Base-by-base conservation (phyloP, 2,888 invertebrate species). In the Thyatira batis region DNA sequence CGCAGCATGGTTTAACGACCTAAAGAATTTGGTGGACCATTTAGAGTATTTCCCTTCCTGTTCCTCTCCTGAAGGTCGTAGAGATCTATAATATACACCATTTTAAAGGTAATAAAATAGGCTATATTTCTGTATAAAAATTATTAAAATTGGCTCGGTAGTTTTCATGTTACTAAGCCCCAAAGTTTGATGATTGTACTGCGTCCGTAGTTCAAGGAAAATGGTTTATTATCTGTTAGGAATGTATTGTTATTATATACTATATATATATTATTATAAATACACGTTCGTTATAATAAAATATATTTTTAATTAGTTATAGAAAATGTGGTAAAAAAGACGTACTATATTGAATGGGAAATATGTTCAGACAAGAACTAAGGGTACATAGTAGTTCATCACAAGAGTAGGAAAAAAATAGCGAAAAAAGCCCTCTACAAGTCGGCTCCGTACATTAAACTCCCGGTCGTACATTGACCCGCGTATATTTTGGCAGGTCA, bases 381-480 rank as follows among this genome's bases (percentile, higher is more conserved):
- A n/a, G n/a, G n/a, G n/a, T n/a, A n/a, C n/a, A n/a, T n/a, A n/a
- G n/a, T n/a, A 13, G 13, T n/a, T 13, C 33, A n/a, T 5, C 4
- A 0, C 3, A 33, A 33, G 11, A 13, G 33, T 33, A 33, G 33
- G 33, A 33, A 33, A 33, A 33, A 33, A 33, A 13, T 33, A 11
- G 33, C 33, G 33, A 33, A 33, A 33, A 33, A 33, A 33, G 33
- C 5, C 33, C 13, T 13, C 33, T 33, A 33, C 4, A 13, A n/a
- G 3, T 33, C 33, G 5, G 13, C 33, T 33, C 33, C 33, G 73
- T 60, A 43, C 83, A 59, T 78, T 84, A 74, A 82, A 78, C 84
- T 71, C 57, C 46, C 82, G 88, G 85, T 79, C 87, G 89, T 84
- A 80, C 89, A 71, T 75, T 82, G 84, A 85, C 78, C 87, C 71